These are phyloP conservation scores for Brachionus angularis DNA, from an alignment of 1,140 invertebrate genomes.

Conservation along the genomic window DNA sequence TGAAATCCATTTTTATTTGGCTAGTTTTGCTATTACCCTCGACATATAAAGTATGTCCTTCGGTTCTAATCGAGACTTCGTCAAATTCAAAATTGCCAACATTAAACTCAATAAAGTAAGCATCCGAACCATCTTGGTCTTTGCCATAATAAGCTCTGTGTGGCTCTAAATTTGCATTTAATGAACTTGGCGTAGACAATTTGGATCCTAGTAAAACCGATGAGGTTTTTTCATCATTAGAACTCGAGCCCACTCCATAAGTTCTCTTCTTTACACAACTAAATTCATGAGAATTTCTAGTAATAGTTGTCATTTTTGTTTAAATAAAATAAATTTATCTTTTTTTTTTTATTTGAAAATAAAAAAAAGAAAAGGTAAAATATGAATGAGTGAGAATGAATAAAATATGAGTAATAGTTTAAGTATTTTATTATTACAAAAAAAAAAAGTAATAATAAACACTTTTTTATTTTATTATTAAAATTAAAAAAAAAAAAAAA, in stretches of 20 bases:
- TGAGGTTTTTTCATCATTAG: not conserved
- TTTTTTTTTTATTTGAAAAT: no score
- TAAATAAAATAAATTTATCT: no score
- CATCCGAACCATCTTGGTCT: conserved; percentile 11
- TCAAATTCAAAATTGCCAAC: conserved; percentile 36
- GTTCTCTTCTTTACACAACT: no score
- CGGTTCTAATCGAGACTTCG: conserved; percentile 33
- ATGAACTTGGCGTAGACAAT: not conserved
- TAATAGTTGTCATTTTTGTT: conserved; percentile 6
- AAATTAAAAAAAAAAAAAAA: no score
- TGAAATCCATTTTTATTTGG: not conserved
- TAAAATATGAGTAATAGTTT: no score
- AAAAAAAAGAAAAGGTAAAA: no score
- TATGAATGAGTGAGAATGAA: no score
- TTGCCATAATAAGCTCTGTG: conserved; percentile 37
- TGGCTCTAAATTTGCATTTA: conserved; percentile 1
- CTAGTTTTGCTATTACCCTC: conserved; percentile 14
- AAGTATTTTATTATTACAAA: no score
- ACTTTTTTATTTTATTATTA: no score
- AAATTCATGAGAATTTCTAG: conserved; percentile 19
- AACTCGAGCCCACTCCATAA: not conserved
- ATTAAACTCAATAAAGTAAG: conserved; percentile 36
- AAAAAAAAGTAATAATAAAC: no score
- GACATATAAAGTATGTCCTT: conserved; percentile 19
- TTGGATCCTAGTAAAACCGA: conserved; percentile 5